Evolutionary conservation across 2,797 vertebrate species (phyloP), one percentile per base, ranked within the genome.

Genomic region (Chiloscyllium punctatum): DNA sequence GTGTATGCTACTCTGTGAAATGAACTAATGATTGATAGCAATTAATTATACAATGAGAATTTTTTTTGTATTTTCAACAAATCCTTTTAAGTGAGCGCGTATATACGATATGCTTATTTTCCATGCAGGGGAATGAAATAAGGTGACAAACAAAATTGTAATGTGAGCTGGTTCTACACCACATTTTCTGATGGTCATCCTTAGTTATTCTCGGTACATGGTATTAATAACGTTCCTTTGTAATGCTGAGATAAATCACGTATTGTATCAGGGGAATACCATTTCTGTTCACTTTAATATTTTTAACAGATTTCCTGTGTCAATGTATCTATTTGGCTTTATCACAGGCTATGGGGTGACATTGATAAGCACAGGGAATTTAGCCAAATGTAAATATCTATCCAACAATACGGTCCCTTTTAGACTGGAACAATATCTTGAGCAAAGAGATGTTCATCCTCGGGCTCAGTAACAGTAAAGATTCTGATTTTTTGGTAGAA

Each of bases 201-300:
- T 97, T 96, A 69, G 97, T 97, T 97, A 97, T 97, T 98, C 97
- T 97, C 98, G 97, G 97, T 97, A 96, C 96, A 97, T 97, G 97
- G 98, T 98, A 97, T 69, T 37, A 71, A 69, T 96, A 96, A 96
- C 96, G 96, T 95, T 96, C 96, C 96, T 95, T 95, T 96, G 97
- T 96, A 96, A 96, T 95, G 97, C 96, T 97, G 96, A 96, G 96
- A 96, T 97, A 97, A 97, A 97, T 97, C 97, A 97, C 97, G 97
- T 96, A 97, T 96, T 96, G 94, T 96, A 97, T 97, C 96, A 97
- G 97, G 96, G 95, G 96, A 96, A 96, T 96, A 95, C 86, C 87
- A 96, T 71, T 87, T 53, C n/a, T 71, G 48, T 77, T 94, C 95
- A 96, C 96, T 95, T 95, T 72, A 77, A 84, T 92, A 96, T 95